Base-by-base conservation (phyloP, 2,888 invertebrate genomes). In the Hemistola chrysoprasaria region DNA sequence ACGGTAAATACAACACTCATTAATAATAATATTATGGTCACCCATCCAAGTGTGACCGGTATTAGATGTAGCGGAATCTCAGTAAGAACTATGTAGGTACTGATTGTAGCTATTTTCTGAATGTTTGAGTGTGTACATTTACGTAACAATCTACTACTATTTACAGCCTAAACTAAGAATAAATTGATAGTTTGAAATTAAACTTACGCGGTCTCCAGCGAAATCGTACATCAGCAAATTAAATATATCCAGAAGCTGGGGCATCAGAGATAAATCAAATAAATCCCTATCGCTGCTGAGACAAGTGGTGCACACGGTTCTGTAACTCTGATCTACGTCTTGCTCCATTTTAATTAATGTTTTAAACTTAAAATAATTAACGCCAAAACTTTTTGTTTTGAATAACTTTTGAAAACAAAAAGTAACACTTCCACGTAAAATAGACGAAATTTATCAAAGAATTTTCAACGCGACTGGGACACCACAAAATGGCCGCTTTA, bases 401-500 rank as follows among this genome's bases (percentile, higher is more conserved):
- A 70, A 58, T 61, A 62, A 67, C 75, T 73, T 72, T 65, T 70
- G 85, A 86, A 68, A 86, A 86, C 86, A 88, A 86, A 83, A 86
- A 85, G 82, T 83, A 80, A 88, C 76, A 85, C 87, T 86, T 75
- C 87, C 86, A 87, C 87, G 83, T 87, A 85, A 86, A 87, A 84
- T 87, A 83, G 84, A 84, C 87, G 67, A 87, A 86, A 79, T 73
- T 82, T 73, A 45, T 59, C 65, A 64, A 78, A 72, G 73, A 74
- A 69, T 60, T 58, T 68, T 76, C 70, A 76, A 74, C 68, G 64
- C 64, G 63, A 66, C 70, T 72, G 70, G 76, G 86, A 86, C 87
- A 87, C 82, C 82, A 87, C 85, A 88, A 88, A 87, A 88, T 88
- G 87, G 86, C 87, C 76, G 78, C 83, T 78, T 86, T 82, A 82